phyloP scores from a whole-genome alignment of 2,888 invertebrate genomes.

The Drosophila suboccidentalis region DNA sequence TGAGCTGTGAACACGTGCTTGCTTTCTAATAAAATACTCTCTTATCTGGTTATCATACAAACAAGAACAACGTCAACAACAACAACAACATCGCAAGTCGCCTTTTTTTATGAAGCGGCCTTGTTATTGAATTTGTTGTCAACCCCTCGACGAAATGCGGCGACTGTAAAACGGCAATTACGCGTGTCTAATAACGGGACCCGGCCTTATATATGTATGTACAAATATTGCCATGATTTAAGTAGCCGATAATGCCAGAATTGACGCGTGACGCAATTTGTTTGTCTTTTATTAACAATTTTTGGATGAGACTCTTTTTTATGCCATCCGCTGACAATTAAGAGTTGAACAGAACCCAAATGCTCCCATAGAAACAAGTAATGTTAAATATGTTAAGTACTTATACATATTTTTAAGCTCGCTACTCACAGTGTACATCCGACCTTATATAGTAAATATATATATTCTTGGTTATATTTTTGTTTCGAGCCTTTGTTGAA shows the following conservation, averaged over 20 bases:
- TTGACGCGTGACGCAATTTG: constrained; percentile 76
- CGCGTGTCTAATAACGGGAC: constrained; percentile 60
- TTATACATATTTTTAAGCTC: not conserved
- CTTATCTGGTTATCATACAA: constrained; percentile 12
- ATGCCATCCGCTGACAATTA: not conserved
- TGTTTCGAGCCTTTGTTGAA: no score
- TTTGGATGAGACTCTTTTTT: constrained; percentile 29
- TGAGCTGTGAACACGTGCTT: constrained; percentile 85
- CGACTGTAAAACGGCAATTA: constrained; percentile 67
- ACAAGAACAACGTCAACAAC: constrained; percentile 17
- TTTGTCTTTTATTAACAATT: constrained; percentile 74
- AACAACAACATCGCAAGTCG: constrained; percentile 15
- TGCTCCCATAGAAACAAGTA: not conserved
- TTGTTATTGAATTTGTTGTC: constrained; percentile 66
- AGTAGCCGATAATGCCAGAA: constrained; percentile 71
- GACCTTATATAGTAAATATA: no score
- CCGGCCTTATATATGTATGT: constrained; percentile 5
- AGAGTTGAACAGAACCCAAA: not conserved
- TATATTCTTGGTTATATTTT: no score
- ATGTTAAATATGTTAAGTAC: not conserved
- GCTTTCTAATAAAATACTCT: constrained; percentile 82
- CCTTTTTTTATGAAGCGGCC: constrained; percentile 37
- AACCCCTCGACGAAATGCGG: constrained; percentile 49
- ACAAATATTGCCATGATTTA: constrained; percentile 59
- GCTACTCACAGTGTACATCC: no score